Evolutionary conservation across 2,113 vertebrate genomes (phyloP), one percentile per base, ranked within the genome.

Genomic region (Cheirogaleus medius): DNA sequence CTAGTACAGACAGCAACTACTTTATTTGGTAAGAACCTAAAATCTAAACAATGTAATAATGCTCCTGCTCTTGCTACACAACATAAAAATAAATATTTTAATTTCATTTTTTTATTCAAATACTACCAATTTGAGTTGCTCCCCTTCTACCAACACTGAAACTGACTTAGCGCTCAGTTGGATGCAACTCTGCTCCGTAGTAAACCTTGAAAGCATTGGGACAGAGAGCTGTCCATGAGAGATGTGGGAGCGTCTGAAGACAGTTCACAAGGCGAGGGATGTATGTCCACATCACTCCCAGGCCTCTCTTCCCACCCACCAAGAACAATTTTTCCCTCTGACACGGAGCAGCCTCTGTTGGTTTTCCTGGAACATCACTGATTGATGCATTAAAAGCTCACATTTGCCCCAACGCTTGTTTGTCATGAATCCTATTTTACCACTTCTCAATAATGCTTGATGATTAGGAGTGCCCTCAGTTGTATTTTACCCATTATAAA

Each of bases 271-370:
- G 47, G 34, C 66, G 42, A 98, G 92, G 88, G 88, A 96, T 96
- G 69, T 83, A 21, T 17, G 18, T 84, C 90, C 97, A 97, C 82
- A 97, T 97, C 92, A 95, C 94, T 96, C n/a, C 89, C 96, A 29
- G 74, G 91, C 87, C 87, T 91, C 96, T 93, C 96, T 96, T 98
- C 97, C 97, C 82, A 90, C 94, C 97, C 85, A 82, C 87, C 95
- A 98, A 87, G 92, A 96, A 96, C 94, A 94, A 81, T 86, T 91
- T 91, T 98, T 97, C 86, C 97, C 97, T 97, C 96, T 94, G 91
- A 97, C 96, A 69, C 87, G 96, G 71, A 98, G 93, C 91, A 96
- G 94, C 92, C 92, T 96, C 90, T 97, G 78, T 83, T 97, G 96
- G 92, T 95, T 96, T 97, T 96, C 78, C 93, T 86, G 88, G 86